A percentile compares a stretch with the other conserved stretches of the same genome.
Conservation (phyloP, 2,113 vertebrate species). For the Microcebus jonahi region DNA sequence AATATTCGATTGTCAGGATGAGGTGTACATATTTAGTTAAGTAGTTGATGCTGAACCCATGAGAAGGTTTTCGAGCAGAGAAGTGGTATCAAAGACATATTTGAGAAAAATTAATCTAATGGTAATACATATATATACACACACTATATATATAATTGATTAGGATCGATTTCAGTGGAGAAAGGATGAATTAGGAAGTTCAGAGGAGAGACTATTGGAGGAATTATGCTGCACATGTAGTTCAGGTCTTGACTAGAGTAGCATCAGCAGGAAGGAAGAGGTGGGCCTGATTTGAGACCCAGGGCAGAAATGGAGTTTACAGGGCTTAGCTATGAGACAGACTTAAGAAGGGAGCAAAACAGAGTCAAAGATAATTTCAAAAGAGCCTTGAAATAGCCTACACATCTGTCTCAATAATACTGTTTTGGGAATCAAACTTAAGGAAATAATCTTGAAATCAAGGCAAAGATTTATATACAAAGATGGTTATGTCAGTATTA, state of each 20-base stretch:
- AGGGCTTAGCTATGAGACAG: neutral
- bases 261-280: neutral
- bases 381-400: neutral
- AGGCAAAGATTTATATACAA: neutral
- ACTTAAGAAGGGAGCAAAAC: neutral
- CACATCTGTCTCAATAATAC: neutral
- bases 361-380: neutral
- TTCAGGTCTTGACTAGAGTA: neutral
- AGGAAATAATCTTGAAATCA: neutral
- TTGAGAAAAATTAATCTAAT: neutral
- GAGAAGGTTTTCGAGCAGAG: neutral
- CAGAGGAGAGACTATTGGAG: neutral
- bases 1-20: neutral
- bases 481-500: neutral
- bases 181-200: neutral
- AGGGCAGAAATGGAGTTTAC: neutral
- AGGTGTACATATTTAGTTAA: neutral
- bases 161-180: neutral
- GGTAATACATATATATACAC: neutral
- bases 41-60: neutral
- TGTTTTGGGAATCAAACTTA: neutral
- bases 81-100: neutral
- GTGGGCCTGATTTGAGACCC: neutral
- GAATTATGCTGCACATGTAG: neutral
- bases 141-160: too few species aligned